phyloP scores from a whole-genome alignment of 2,113 vertebrate genomes.

The Heptranchias perlo region DNA sequence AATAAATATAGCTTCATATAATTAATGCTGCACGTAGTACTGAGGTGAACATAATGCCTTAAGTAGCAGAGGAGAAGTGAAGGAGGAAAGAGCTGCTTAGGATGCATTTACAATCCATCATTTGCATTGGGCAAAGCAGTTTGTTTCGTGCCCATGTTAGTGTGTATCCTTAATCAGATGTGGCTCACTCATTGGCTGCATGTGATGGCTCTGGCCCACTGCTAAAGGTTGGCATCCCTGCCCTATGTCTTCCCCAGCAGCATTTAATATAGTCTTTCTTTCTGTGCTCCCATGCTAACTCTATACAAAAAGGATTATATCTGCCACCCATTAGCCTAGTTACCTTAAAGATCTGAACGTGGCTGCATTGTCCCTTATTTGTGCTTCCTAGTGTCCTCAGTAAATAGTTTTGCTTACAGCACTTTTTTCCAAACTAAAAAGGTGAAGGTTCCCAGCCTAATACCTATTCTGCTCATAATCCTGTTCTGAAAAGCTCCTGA shows the following conservation, averaged over 20 bases:
- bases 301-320: neutral
- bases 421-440: neutral
- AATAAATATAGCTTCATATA: no score
- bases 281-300: neutral
- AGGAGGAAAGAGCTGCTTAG: neutral
- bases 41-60: no score
- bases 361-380: neutral
- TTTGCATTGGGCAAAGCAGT: neutral
- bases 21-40: no score
- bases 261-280: neutral
- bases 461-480: neutral
- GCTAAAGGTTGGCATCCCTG: neutral
- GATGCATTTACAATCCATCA: neutral
- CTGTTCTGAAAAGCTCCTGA: neutral
- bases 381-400: neutral
- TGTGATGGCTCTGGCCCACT: neutral
- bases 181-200: neutral
- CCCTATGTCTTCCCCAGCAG: neutral
- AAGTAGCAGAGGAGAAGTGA: no score
- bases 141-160: neutral
- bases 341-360: neutral
- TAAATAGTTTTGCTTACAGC: neutral
- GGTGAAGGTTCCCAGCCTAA: neutral
- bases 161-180: no score
- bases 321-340: neutral